Conservation (phyloP, 2,797 vertebrate genomes). For the Acanthornis magna region DNA sequence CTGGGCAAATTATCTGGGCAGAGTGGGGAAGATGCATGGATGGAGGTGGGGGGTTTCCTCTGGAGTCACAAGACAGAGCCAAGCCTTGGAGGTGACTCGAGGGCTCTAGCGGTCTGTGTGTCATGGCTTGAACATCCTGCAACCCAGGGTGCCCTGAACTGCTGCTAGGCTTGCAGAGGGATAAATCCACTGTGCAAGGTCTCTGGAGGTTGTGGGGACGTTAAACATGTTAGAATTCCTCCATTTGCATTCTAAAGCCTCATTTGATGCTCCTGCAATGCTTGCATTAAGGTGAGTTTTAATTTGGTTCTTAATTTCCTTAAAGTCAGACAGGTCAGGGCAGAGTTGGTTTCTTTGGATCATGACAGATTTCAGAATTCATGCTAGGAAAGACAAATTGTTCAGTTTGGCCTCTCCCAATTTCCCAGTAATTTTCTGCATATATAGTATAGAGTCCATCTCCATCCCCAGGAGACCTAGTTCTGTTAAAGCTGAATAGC, state of each 20-base stretch:
- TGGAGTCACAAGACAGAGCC: neutral
- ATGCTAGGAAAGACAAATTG: neutral
- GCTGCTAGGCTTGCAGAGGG: neutral
- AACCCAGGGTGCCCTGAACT: neutral
- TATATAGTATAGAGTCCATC: neutral
- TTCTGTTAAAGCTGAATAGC: constrained; percentile 8
- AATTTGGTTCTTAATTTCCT: neutral
- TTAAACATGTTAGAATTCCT: neutral
- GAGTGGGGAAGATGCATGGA: neutral
- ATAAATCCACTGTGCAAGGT: neutral
- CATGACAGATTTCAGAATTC: neutral
- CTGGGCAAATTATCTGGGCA: neutral
- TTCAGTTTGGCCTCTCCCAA: neutral
- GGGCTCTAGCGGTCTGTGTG: neutral
- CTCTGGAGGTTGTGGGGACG: neutral
- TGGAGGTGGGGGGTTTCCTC: neutral
- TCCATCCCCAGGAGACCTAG: neutral
- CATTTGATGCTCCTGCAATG: neutral
- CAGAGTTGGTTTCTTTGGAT: neutral
- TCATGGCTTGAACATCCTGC: neutral
- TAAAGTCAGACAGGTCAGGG: neutral
- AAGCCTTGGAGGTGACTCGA: neutral
- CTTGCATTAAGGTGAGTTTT: neutral
- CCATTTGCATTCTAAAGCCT: neutral
- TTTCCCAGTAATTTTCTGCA: neutral